These are phyloP conservation scores for Sesia apiformis DNA, from an alignment of 2,888 invertebrate species.

Conservation along the genomic window DNA sequence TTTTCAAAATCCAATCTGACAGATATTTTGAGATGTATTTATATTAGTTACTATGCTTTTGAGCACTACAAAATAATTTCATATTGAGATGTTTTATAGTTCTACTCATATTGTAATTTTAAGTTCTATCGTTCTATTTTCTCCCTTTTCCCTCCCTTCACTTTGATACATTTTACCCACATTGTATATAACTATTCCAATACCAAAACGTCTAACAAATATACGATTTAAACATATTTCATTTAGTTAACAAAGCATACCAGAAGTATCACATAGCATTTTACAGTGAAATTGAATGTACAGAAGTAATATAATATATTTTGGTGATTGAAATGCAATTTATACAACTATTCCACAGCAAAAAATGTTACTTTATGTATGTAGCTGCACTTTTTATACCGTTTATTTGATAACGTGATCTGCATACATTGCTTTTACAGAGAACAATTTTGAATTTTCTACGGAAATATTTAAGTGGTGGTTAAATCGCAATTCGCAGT, in stretches of 20 bases:
- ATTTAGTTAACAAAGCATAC: not conserved
- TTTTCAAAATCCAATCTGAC: too few species aligned
- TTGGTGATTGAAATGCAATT: slow-evolving; percentile 14
- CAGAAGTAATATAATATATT: slow-evolving; percentile 19
- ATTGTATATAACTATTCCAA: not conserved
- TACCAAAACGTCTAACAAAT: not conserved
- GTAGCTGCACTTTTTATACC: not conserved
- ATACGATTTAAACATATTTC: not conserved
- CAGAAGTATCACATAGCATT: slow-evolving; percentile 10
- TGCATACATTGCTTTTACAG: not conserved
- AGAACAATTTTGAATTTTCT: not conserved
- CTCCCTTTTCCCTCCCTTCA: too few species aligned
- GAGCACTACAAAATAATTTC: too few species aligned
- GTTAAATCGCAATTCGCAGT: slow-evolving; percentile 1
- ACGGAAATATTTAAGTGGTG: not conserved
- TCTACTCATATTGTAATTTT: too few species aligned
- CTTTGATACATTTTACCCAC: not conserved
- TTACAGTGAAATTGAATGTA: slow-evolving; percentile 20
- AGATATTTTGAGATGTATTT: too few species aligned
- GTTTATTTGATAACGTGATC: not conserved
- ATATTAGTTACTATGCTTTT: too few species aligned
- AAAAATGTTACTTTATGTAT: not conserved
- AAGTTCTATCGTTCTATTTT: too few species aligned
- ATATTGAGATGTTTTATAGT: too few species aligned
- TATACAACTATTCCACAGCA: not conserved